phyloP scores from a whole-genome alignment of 2,888 invertebrate species.

The Harpalus rubripes region DNA sequence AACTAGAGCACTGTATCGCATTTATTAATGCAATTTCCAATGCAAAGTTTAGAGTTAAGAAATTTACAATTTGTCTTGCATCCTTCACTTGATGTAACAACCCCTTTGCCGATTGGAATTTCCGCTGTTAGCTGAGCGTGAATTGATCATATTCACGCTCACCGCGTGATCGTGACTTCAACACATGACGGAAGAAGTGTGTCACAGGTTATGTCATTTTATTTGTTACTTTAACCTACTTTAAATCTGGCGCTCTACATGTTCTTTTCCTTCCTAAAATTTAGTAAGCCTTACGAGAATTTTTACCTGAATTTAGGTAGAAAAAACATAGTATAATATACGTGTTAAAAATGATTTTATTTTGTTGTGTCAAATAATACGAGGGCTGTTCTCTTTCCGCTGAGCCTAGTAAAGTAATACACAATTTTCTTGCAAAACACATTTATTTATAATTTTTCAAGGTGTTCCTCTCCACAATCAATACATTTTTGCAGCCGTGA shows the following conservation, averaged over 20 bases:
- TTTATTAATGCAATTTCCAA: background rate
- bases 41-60: background rate
- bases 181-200: background rate
- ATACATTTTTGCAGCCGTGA: too few species aligned
- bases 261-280: background rate
- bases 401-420: too few species aligned
- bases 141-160: background rate
- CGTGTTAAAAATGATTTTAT: too few species aligned
- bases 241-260: background rate
- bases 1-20: background rate
- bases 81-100: background rate
- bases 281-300: too few species aligned
- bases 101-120: conserved; percentile 1
- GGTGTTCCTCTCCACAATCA: too few species aligned
- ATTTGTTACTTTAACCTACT: background rate
- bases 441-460: too few species aligned
- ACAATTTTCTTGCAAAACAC: too few species aligned
- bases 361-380: too few species aligned
- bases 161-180: conserved; percentile 1
- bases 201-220: background rate
- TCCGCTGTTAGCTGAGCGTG: background rate
- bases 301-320: too few species aligned
- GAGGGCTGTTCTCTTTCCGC: too few species aligned
- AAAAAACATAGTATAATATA: too few species aligned
- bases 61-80: background rate